phyloP scores from a whole-genome alignment of 2,888 invertebrate genomes.

The Coecobrya sp. region DNA sequence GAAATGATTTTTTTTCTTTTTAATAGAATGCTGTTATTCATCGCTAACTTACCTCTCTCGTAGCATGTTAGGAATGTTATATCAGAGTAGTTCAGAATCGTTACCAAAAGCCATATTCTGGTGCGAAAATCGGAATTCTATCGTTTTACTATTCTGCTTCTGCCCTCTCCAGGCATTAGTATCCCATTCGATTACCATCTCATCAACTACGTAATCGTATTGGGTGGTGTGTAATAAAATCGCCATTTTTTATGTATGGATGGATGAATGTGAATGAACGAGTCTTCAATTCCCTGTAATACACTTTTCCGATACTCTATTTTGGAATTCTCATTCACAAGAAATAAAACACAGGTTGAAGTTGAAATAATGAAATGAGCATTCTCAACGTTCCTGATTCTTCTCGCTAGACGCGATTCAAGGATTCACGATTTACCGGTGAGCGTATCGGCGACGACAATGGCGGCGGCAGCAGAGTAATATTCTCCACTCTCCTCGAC shows the following conservation, averaged over 20 bases:
- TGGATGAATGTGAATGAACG: slow-evolving; percentile 26
- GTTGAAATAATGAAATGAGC: slow-evolving; percentile 27
- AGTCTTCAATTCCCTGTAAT: neutral
- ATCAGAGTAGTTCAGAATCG: neutral
- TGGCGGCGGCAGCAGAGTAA: slow-evolving; percentile 31
- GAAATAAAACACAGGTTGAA: slow-evolving; percentile 11
- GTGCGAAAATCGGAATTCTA: slow-evolving; percentile 49
- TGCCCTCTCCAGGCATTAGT: neutral
- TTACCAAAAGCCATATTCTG: neutral
- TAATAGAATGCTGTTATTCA: neutral
- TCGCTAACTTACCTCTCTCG: neutral
- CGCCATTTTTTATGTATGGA: slow-evolving; percentile 42
- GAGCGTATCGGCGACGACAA: neutral
- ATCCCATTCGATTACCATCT: slow-evolving; percentile 54
- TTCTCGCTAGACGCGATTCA: neutral
- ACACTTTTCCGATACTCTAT: too few relatives aligned
- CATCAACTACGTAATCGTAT: slow-evolving; percentile 26
- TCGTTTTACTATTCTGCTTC: slow-evolving; percentile 18
- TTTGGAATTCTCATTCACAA: neutral
- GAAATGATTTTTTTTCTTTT: neutral
- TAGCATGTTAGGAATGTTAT: neutral
- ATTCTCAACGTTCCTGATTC: slow-evolving; percentile 27
- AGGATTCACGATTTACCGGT: neutral
- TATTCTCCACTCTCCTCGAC: slow-evolving; percentile 25
- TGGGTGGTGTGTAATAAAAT: slow-evolving; percentile 17